phyloP scores from a whole-genome alignment of 2,888 invertebrate species.

The Acronicta psi region DNA sequence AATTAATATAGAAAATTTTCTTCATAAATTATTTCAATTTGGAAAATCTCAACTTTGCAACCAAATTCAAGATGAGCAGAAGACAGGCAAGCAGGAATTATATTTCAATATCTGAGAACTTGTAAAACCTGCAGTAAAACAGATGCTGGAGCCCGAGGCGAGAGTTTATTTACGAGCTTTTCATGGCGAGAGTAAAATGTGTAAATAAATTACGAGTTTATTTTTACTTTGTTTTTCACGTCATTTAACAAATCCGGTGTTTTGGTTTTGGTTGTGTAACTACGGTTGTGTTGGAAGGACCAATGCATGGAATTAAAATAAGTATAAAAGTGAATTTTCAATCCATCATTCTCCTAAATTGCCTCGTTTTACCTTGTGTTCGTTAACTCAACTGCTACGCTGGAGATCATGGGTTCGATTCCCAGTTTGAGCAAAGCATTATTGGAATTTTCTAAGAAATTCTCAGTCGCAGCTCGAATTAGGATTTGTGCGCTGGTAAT shows the following conservation, averaged over 20 bases:
- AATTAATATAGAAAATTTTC: too few species aligned
- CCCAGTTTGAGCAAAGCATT: too few species aligned
- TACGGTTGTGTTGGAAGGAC: slow-evolving; percentile 24
- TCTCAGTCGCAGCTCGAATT: too few species aligned
- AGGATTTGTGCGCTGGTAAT: too few species aligned
- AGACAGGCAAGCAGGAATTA: slow-evolving; percentile 26
- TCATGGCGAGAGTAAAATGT: slow-evolving; percentile 45
- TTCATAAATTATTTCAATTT: neutral
- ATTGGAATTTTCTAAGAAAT: too few species aligned
- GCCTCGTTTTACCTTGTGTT: too few species aligned
- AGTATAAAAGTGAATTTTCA: too few species aligned
- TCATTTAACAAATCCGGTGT: slow-evolving; percentile 53
- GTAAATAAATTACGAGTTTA: slow-evolving; percentile 59
- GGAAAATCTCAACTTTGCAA: slow-evolving; percentile 1
- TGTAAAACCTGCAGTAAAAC: slow-evolving; percentile 42
- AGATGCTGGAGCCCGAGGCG: slow-evolving; percentile 26
- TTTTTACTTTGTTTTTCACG: slow-evolving; percentile 52
- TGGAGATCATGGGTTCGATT: too few species aligned
- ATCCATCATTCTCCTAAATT: too few species aligned
- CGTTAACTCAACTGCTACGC: too few species aligned
- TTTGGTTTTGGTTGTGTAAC: slow-evolving; percentile 21
- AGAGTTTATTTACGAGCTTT: slow-evolving; percentile 47
- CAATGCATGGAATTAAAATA: neutral
- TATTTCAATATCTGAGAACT: slow-evolving; percentile 41
- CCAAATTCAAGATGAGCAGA: neutral